These are phyloP conservation scores for Danionella cerebrum DNA, from an alignment of 2,113 vertebrate genomes.

Conservation along the genomic window DNA sequence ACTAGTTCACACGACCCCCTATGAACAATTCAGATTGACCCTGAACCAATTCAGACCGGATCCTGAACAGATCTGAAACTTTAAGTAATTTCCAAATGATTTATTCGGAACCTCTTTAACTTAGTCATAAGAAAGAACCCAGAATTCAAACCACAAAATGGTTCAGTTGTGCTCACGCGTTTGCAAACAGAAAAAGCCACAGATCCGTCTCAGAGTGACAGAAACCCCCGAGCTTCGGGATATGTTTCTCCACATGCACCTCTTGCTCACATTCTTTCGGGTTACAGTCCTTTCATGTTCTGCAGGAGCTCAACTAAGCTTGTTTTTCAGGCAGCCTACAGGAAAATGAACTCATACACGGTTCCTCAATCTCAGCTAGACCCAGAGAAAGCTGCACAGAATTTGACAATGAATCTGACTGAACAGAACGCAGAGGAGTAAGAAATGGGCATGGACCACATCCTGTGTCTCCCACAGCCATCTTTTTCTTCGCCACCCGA, in stretches of 20 bases:
- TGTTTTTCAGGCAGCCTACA: background rate
- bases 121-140: no score
- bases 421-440: background rate
- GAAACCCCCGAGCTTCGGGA: background rate
- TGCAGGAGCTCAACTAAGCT: background rate
- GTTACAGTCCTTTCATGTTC: background rate
- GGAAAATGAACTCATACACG: background rate
- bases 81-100: no score
- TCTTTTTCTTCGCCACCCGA: constrained; percentile 6
- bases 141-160: no score
- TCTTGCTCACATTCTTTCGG: background rate
- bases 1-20: no score
- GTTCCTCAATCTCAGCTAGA: background rate
- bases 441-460: background rate
- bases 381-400: background rate
- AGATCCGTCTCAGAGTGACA: no score
- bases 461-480: constrained; percentile 2
- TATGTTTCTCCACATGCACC: background rate
- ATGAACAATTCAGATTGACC: background rate
- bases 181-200: background rate
- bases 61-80: background rate
- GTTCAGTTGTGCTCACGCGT: no score
- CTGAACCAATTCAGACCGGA: no score
- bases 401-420: background rate
- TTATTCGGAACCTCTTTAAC: no score